Evolutionary conservation across 2,888 invertebrate species (phyloP), one percentile per base, ranked within the genome.

Genomic region (Ophion ellenae): DNA sequence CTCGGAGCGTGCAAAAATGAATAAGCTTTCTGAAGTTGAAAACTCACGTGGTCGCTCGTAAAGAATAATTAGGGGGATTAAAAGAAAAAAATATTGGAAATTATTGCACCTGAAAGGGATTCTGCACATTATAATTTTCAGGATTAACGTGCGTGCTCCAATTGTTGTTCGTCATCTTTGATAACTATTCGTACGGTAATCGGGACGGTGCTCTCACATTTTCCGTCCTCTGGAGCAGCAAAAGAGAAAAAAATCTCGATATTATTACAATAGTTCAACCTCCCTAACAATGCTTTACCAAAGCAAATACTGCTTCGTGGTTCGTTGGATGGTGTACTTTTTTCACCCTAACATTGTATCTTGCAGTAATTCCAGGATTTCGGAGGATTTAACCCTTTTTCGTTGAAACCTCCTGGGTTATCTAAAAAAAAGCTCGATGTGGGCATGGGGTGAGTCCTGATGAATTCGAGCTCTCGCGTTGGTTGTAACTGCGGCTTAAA

Each of bases 401-500:
- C 45, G 73, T 64, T 36, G 36, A 45, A 70, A 47, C 40, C 57
- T 80, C 45, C 64, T 20, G n/a, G 70, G 64, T 47, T 79, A 69
- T 63, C 63, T 66, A 10, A 66, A 75, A 71, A 71, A 75, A 80
- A 64, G 40, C 32, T 47, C 63, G 47, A 45, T 57, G 24, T 47
- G 69, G 71, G 17, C 20, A n/a, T 24, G 40, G 76, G 36, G 45
- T 59, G 64, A 71, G 80, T 45, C 69, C 75, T 71, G 80, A 84
- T 80, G 84, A 80, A 80, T 84, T 59, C 80, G 66, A 76, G 80
- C 70, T 80, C 32, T 61, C 61, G 69, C 67, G 83, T 64, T 66
- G 70, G 80, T 71, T 76, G 80, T 80, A 84, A 64, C 75, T 63
- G 64, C 66, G 76, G 75, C 84, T 84, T 80, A 80, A 80, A 69